Conservation (phyloP, 1,140 invertebrate species). For the Spodoptera frugiperda region DNA sequence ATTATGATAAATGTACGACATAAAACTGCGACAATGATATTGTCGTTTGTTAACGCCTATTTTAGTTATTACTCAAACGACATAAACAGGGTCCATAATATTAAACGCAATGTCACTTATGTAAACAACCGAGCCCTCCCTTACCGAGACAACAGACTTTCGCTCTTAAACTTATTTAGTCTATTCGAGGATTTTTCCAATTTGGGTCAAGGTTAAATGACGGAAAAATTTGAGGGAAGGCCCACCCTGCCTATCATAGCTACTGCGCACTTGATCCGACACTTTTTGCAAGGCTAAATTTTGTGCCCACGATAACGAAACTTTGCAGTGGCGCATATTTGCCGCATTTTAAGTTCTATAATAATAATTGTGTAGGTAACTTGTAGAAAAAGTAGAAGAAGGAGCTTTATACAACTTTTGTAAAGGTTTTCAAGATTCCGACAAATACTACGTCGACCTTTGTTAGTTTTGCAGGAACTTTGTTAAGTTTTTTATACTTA, state of each 20-base stretch:
- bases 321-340: too few relatives aligned
- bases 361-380: too few relatives aligned
- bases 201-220: conserved; percentile 61
- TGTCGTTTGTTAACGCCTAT: neutral
- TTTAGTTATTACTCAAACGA: conserved; percentile 9
- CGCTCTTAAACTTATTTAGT: conserved; percentile 44
- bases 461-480: too few relatives aligned
- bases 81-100: conserved; percentile 22
- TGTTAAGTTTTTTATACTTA: too few relatives aligned
- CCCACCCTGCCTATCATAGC: conserved; percentile 53
- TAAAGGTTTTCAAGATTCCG: too few relatives aligned
- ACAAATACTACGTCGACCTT: too few relatives aligned
- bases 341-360: too few relatives aligned
- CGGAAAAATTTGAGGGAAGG: conserved; percentile 58
- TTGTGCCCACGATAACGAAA: neutral
- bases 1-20: too few relatives aligned
- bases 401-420: too few relatives aligned
- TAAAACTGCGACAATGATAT: neutral
- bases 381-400: too few relatives aligned
- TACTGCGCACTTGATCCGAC: conserved; percentile 51
- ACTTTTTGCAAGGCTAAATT: neutral
- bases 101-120: conserved; percentile 21
- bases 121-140: conserved; percentile 31
- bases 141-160: conserved; percentile 37
- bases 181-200: conserved; percentile 48